phyloP scores from a whole-genome alignment of 2,113 vertebrate species.

The Lophius piscatorius region DNA sequence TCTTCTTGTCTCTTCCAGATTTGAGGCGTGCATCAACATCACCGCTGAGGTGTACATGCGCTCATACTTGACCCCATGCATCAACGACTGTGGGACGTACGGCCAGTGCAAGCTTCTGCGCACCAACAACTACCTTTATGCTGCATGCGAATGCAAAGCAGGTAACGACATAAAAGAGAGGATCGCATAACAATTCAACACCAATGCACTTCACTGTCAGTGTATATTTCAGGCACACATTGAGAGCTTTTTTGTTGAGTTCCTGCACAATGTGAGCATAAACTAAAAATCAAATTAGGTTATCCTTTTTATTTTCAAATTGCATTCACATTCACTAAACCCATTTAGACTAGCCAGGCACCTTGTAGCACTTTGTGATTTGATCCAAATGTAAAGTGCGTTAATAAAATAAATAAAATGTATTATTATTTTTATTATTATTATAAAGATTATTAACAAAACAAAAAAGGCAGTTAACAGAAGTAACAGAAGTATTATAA shows the following conservation, averaged over 20 bases:
- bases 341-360: neutral
- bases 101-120: slow-evolving; percentile 98
- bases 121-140: slow-evolving; percentile 96
- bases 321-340: neutral
- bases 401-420: too few relatives aligned
- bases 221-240: neutral
- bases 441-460: slow-evolving; percentile 4
- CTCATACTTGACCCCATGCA: slow-evolving; percentile 93
- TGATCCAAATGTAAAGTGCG: too few relatives aligned
- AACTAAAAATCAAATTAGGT: slow-evolving; percentile 13
- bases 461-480: slow-evolving; percentile 3
- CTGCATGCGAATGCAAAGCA: slow-evolving; percentile 98
- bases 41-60: slow-evolving; percentile 93
- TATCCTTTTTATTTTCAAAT: slow-evolving; percentile 3
- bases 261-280: neutral
- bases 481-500: too few relatives aligned
- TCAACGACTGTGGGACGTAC: slow-evolving; percentile 95
- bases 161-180: slow-evolving; percentile 80
- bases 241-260: too few relatives aligned
- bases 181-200: neutral
- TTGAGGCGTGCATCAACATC: slow-evolving; percentile 85
- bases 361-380: too few relatives aligned
- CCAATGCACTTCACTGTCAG: neutral
- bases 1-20: slow-evolving; percentile 75
- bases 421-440: too few relatives aligned